Conservation (phyloP, 2,888 invertebrate species). For the Thumatha senex region DNA sequence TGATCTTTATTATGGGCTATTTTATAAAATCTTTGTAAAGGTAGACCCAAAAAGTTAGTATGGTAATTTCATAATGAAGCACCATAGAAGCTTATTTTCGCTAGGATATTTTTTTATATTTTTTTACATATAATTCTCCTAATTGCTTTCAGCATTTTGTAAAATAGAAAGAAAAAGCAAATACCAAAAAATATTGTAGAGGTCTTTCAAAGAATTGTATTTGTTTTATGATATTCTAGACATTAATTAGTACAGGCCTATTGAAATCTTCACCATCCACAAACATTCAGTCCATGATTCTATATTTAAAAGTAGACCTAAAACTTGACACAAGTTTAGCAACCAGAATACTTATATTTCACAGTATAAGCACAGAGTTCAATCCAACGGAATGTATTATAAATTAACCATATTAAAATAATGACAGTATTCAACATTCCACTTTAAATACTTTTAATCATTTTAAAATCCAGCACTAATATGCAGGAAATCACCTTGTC, state of each 20-base stretch:
- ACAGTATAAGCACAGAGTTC: not conserved
- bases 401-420: conserved; percentile 38
- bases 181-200: conserved; percentile 41
- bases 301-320: conserved; percentile 43
- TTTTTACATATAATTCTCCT: conserved; percentile 1
- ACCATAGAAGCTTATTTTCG: conserved; percentile 14
- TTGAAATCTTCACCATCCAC: conserved; percentile 67
- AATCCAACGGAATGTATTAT: conserved; percentile 15
- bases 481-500: conserved; percentile 7
- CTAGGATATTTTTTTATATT: conserved; percentile 9
- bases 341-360: not conserved
- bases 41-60: conserved; percentile 18
- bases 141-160: conserved; percentile 31
- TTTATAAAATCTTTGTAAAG: conserved; percentile 20
- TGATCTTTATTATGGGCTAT: conserved; percentile 23
- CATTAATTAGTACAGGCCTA: conserved; percentile 71
- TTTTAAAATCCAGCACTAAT: conserved; percentile 7
- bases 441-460: conserved; percentile 50
- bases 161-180: conserved; percentile 28
- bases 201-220: conserved; percentile 15
- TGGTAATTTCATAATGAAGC: conserved; percentile 19
- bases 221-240: conserved; percentile 48
- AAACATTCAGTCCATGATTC: conserved; percentile 61
- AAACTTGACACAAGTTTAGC: conserved; percentile 16
- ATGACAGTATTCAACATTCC: conserved; percentile 65